Evolutionary conservation across 1,140 invertebrate species (phyloP).

Genomic region (Hylaeus anthracinus): DNA sequence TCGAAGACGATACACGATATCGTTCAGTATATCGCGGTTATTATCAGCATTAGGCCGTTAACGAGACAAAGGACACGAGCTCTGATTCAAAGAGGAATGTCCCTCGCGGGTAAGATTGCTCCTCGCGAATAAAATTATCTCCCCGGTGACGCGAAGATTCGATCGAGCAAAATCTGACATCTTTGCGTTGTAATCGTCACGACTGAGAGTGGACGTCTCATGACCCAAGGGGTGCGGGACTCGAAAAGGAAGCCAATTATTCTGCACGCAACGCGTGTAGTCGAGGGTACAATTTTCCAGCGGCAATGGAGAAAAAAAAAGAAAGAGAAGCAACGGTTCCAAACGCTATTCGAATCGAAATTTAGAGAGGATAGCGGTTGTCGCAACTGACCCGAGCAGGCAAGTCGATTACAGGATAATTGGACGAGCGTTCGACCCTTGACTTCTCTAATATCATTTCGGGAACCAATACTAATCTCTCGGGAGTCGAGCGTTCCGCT

Average conservation of each 20-base stretch:
- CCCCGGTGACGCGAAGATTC: neutral
- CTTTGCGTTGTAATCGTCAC: constrained; percentile 51
- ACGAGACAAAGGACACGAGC: neutral
- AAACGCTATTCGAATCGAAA: constrained; percentile 16
- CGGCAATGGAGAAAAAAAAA: constrained; percentile 8
- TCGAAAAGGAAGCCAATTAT: constrained; percentile 58
- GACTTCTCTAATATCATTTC: constrained; percentile 43
- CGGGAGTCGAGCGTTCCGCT: constrained; percentile 28
- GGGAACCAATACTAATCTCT: constrained; percentile 11
- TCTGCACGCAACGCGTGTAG: constrained; percentile 58
- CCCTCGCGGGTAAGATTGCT: neutral
- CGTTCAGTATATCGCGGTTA: neutral
- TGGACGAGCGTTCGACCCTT: constrained; percentile 35
- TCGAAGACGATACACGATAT: neutral
- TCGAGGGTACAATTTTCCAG: constrained; percentile 50
- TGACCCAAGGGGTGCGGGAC: constrained; percentile 20
- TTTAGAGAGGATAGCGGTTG: constrained; percentile 41
- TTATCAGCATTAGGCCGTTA: neutral
- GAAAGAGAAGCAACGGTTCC: constrained; percentile 14
- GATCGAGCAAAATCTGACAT: constrained; percentile 40
- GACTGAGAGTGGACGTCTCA: constrained; percentile 41
- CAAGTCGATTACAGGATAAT: constrained; percentile 41
- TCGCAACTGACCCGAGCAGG: constrained; percentile 29
- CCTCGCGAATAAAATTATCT: constrained; percentile 21
- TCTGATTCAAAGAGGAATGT: neutral